These are phyloP conservation scores for Melipona bicolor DNA, from an alignment of 2,888 invertebrate species.

Conservation along the genomic window DNA sequence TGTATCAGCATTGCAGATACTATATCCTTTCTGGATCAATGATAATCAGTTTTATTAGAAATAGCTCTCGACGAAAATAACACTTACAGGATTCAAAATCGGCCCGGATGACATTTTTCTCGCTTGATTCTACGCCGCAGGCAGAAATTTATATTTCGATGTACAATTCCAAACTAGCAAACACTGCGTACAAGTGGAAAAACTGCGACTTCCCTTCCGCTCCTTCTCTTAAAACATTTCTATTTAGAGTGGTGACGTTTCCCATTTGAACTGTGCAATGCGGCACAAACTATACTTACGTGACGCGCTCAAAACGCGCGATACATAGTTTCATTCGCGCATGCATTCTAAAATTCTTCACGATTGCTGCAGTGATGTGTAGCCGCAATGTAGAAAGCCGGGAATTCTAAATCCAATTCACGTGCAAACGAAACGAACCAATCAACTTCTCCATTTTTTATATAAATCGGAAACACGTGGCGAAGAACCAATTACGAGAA, in stretches of 20 bases:
- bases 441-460: slow-evolving; percentile 1
- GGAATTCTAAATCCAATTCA: slow-evolving; percentile 9
- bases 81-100: slow-evolving; percentile 81
- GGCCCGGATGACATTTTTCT: slow-evolving; percentile 78
- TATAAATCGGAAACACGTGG: slow-evolving; percentile 21
- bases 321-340: slow-evolving; percentile 33
- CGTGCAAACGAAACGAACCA: neutral
- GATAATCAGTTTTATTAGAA: neutral
- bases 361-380: slow-evolving; percentile 14
- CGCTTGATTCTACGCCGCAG: neutral
- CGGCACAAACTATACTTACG: slow-evolving; percentile 49
- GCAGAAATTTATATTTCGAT: neutral
- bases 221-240: slow-evolving; percentile 64
- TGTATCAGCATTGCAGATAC: slow-evolving; percentile 50
- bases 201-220: slow-evolving; percentile 57
- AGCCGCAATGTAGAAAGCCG: slow-evolving; percentile 2
- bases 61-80: neutral
- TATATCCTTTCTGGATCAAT: slow-evolving; percentile 50
- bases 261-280: slow-evolving; percentile 48
- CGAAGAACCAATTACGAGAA: slow-evolving; percentile 1
- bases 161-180: neutral
- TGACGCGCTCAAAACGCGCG: neutral
- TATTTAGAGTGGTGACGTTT: slow-evolving; percentile 81
- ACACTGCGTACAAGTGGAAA: slow-evolving; percentile 56
- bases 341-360: slow-evolving; percentile 31